Percentiles rank a stretch among this genome's conserved stretches.
Evolutionary conservation across 2,797 vertebrate genomes (phyloP).

Genomic region (Enteromius paludinosus): DNA sequence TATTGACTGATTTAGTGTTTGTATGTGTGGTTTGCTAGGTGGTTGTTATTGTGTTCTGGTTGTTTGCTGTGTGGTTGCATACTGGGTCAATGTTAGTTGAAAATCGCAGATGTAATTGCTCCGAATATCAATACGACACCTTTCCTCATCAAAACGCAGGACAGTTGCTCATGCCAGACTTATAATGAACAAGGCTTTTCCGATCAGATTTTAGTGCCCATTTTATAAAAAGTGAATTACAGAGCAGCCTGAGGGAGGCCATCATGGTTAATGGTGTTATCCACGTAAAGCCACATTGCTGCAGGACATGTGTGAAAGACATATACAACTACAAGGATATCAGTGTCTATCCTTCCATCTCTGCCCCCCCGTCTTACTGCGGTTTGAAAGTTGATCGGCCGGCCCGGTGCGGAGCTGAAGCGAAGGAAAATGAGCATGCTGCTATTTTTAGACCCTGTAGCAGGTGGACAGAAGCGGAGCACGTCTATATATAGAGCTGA

Average conservation of each 20-base stretch:
- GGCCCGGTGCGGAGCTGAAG: constrained; percentile 51
- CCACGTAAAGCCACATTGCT: constrained; percentile 1
- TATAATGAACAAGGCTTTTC: background rate
- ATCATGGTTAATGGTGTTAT: constrained; percentile 7
- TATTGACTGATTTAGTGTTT: background rate
- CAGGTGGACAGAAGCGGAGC: constrained; percentile 67
- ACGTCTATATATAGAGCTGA: constrained; percentile 73
- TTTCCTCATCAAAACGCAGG: background rate
- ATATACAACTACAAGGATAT: constrained; percentile 44
- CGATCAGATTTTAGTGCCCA: background rate
- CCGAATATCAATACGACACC: background rate
- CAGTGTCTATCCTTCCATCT: constrained; percentile 5
- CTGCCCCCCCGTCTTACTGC: constrained; percentile 1
- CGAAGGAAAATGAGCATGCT: constrained; percentile 63
- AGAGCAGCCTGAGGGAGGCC: background rate
- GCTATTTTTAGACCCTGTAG: constrained; percentile 76
- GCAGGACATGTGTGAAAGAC: constrained; percentile 22
- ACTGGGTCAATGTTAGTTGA: background rate
- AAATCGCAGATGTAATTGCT: background rate
- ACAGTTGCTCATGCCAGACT: background rate
- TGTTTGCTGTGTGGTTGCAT: background rate
- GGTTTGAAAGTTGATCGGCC: constrained; percentile 53
- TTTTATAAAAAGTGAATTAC: constrained; percentile 18
- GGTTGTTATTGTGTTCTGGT: background rate
- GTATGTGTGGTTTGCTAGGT: background rate